Evolutionary conservation across 53 echinoderm and acorn worm genomes (phyloP).

Genomic region (Henricia sp.): DNA sequence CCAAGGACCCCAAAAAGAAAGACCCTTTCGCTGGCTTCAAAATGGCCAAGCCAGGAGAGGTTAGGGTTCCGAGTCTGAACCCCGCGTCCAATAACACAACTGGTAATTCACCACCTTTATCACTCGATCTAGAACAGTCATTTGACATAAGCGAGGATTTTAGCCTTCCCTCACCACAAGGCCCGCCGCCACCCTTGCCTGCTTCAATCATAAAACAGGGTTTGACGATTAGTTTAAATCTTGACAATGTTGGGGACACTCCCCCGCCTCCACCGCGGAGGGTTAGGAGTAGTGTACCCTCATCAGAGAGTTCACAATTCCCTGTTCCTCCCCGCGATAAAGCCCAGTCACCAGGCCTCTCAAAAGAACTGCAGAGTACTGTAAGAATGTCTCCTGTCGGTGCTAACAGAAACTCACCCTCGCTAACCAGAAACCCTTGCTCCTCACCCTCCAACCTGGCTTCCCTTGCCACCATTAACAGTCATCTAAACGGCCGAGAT

Average conservation of each 20-base stretch:
- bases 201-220: conserved; percentile 42
- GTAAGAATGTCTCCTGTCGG: conserved; percentile 24
- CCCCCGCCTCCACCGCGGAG: conserved; percentile 44
- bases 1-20: conserved; percentile 67
- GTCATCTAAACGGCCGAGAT: conserved; percentile 37
- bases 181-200: conserved; percentile 91
- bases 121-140: conserved; percentile 53
- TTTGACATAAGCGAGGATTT: conserved; percentile 75
- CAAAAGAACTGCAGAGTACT: conserved; percentile 11
- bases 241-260: conserved; percentile 23
- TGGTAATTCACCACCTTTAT: conserved; percentile 46
- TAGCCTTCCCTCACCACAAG: conserved; percentile 87
- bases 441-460: conserved; percentile 65
- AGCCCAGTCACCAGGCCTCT: conserved; percentile 20
- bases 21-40: conserved; percentile 87
- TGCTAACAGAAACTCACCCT: conserved; percentile 20
- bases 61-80: conserved; percentile 68
- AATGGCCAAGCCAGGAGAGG: conserved; percentile 97
- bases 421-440: conserved; percentile 63
- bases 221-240: conserved; percentile 33
- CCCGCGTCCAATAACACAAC: conserved; percentile 3
- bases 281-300: conserved; percentile 18
- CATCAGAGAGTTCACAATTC: conserved; percentile 12
- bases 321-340: conserved; percentile 37
- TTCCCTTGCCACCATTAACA: conserved; percentile 22